Evolutionary conservation across 2,888 invertebrate species (phyloP).

Genomic region (Glaucopsyche alexis): DNA sequence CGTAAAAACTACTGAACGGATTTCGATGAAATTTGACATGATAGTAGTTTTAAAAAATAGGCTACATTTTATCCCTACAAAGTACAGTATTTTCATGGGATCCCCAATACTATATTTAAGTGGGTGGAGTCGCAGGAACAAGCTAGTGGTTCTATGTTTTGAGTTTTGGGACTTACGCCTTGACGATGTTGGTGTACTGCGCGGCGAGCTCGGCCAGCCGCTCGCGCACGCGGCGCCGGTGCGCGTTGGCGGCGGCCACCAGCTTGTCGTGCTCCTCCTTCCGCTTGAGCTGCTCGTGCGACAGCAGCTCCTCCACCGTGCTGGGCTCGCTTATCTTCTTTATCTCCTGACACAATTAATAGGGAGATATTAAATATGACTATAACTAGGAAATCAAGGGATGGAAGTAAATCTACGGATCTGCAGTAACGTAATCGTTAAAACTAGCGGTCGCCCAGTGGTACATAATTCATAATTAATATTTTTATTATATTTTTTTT

Average conservation of each 20-base stretch:
- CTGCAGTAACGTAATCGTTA: too few species aligned
- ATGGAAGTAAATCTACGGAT: too few species aligned
- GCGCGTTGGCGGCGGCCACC: constrained; percentile 81
- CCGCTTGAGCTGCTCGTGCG: constrained; percentile 84
- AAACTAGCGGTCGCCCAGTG: too few species aligned
- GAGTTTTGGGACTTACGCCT: constrained; percentile 59
- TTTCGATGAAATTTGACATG: too few species aligned
- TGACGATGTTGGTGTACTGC: constrained; percentile 80
- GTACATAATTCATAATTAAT: too few species aligned
- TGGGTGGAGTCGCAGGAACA: too few species aligned
- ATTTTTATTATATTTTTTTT: too few species aligned
- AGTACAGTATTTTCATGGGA: too few species aligned
- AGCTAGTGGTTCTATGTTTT: not conserved
- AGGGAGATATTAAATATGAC: not conserved
- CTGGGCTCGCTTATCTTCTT: constrained; percentile 57
- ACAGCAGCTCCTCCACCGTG: constrained; percentile 66
- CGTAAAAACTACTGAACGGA: too few species aligned
- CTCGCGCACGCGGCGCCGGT: constrained; percentile 80
- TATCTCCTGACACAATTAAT: constrained; percentile 45
- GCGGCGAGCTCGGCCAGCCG: constrained; percentile 76
- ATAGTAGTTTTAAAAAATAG: too few species aligned
- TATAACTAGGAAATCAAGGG: not conserved
- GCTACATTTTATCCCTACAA: too few species aligned
- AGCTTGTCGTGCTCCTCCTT: constrained; percentile 83
- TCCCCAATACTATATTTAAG: too few species aligned